Conservation (phyloP, 2,113 vertebrate genomes). For the Pelecanoides urinatrix region DNA sequence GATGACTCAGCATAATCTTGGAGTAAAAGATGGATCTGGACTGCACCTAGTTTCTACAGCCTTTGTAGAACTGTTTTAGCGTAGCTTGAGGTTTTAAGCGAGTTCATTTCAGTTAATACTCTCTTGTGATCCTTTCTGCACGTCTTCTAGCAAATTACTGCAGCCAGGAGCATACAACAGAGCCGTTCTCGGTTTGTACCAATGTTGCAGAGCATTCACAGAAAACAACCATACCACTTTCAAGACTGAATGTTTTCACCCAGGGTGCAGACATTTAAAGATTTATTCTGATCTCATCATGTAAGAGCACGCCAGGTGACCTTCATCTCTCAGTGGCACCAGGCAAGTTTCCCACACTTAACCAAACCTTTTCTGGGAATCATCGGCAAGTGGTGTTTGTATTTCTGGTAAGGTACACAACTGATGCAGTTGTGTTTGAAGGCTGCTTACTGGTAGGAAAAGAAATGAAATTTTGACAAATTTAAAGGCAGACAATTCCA, state of each 20-base stretch:
- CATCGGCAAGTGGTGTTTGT: not conserved
- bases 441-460: not conserved
- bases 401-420: not conserved
- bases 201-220: not conserved
- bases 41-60: conserved; percentile 11
- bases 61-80: not conserved
- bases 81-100: conserved; percentile 41
- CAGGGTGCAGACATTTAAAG: not conserved
- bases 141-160: not conserved
- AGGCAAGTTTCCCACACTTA: not conserved
- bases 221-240: not conserved
- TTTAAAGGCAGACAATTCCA: not conserved
- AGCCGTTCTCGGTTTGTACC: rapidly evolving
- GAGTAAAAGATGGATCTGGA: conserved; percentile 32
- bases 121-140: conserved; percentile 34
- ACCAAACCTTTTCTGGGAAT: not conserved
- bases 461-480: not conserved
- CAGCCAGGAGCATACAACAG: not conserved
- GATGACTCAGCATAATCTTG: conserved; percentile 41
- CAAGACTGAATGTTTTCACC: not conserved
- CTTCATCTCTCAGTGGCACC: not conserved
- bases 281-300: not conserved
- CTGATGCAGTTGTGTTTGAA: not conserved
- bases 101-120: conserved; percentile 43
- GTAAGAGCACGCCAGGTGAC: not conserved